Percentiles rank a stretch among this genome's conserved stretches.
phyloP scores from a whole-genome alignment of 2,113 vertebrate genomes.

The Progne subis region DNA sequence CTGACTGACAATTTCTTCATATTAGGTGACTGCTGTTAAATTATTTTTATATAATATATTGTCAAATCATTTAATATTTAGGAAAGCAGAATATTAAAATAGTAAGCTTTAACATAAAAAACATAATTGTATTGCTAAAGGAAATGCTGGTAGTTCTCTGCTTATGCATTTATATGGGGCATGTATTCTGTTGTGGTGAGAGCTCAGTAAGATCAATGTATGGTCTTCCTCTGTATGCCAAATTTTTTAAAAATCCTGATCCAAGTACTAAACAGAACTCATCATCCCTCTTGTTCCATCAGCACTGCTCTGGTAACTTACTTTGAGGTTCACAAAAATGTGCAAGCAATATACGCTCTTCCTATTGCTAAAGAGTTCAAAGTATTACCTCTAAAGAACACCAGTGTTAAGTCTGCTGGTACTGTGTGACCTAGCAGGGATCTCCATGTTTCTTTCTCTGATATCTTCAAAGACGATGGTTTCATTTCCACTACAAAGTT shows the following conservation, averaged over 20 bases:
- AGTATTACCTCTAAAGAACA: background rate
- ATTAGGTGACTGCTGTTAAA: background rate
- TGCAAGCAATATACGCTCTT: background rate
- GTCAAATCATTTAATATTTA: background rate
- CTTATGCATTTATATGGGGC: background rate
- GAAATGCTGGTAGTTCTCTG: background rate
- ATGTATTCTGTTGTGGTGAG: background rate
- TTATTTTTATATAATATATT: background rate
- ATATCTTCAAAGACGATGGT: background rate
- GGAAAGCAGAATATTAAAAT: background rate
- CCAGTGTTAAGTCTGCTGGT: background rate
- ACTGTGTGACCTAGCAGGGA: background rate
- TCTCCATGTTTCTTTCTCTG: background rate
- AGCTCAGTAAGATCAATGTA: background rate
- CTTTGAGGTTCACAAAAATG: background rate
- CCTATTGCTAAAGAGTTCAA: background rate
- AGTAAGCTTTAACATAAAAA: background rate
- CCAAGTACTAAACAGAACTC: background rate
- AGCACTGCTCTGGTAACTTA: background rate
- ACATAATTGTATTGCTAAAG: background rate
- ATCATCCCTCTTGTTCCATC: background rate
- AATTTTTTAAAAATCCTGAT: background rate
- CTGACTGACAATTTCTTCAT: background rate
- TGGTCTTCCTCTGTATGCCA: background rate
- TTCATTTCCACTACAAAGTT: background rate